Percentiles rank a stretch among this genome's conserved stretches.
phyloP scores from a whole-genome alignment of 2,797 vertebrate species.

The Anableps anableps region DNA sequence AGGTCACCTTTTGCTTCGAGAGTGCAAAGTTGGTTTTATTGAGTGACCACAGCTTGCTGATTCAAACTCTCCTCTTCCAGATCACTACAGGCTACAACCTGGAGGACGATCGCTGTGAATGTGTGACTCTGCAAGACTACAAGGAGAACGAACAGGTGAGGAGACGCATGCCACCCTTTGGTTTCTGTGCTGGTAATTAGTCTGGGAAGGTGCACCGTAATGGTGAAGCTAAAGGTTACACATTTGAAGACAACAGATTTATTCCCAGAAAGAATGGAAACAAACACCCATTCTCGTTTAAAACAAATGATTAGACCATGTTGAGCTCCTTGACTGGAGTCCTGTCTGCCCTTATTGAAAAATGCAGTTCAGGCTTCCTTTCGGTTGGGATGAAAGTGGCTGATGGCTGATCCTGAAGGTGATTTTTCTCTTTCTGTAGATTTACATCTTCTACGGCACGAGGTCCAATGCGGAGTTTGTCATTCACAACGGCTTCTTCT shows the following conservation, averaged over 20 bases:
- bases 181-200: background rate
- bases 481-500: conserved; percentile 99
- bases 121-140: conserved; percentile 93
- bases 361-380: background rate
- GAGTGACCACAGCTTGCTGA: background rate
- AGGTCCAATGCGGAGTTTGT: conserved; percentile 98
- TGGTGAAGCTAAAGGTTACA: background rate
- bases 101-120: conserved; percentile 97
- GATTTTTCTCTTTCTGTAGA: conserved; percentile 78
- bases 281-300: background rate
- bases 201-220: background rate
- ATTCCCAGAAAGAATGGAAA: background rate
- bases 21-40: background rate
- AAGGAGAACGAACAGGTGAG: conserved; percentile 92
- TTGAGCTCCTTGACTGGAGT: background rate
- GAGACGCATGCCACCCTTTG: background rate
- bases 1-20: too few relatives aligned
- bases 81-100: conserved; percentile 99
- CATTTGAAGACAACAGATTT: background rate
- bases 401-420: background rate
- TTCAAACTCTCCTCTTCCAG: conserved; percentile 68
- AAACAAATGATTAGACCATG: background rate
- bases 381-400: background rate
- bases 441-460: conserved; percentile 99
- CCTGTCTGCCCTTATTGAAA: background rate